Conservation (phyloP, 1,140 invertebrate genomes). For the Drosophila kurseongensis region DNA sequence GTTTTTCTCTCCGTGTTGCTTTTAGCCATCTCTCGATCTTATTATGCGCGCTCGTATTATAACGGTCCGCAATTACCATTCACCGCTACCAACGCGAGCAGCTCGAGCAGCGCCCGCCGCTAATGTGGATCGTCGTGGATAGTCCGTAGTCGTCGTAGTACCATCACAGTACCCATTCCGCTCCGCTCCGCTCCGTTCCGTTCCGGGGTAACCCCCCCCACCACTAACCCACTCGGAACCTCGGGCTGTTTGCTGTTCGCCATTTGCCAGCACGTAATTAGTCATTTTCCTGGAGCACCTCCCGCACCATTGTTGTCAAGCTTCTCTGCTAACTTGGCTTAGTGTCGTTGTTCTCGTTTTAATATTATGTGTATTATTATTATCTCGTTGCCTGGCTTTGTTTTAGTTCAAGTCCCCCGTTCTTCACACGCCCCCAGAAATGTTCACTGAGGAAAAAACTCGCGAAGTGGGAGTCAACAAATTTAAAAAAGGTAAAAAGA, state of each 20-base stretch:
- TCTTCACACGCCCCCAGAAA: slow-evolving; percentile 70
- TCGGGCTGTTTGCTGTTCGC: slow-evolving; percentile 16
- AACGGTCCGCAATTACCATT: slow-evolving; percentile 81
- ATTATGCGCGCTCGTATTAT: slow-evolving; percentile 79
- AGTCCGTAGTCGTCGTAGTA: slow-evolving; percentile 1
- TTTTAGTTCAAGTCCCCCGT: slow-evolving; percentile 44
- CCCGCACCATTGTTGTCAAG: slow-evolving; percentile 48
- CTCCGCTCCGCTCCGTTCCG: background rate
- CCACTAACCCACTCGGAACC: slow-evolving; percentile 6
- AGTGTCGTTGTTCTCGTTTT: slow-evolving; percentile 74
- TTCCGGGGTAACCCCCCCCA: background rate
- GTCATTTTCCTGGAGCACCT: slow-evolving; percentile 70
- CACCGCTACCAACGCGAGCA: slow-evolving; percentile 70
- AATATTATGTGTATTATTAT: slow-evolving; percentile 68
- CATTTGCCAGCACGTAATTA: slow-evolving; percentile 61
- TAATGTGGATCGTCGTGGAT: slow-evolving; percentile 60
- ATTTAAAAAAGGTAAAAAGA: too few relatives aligned
- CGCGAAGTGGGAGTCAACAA: too few relatives aligned
- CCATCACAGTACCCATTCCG: background rate
- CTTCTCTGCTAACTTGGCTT: slow-evolving; percentile 23
- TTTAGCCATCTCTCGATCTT: slow-evolving; percentile 49
- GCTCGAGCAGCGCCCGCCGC: slow-evolving; percentile 44
- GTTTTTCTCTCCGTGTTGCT: slow-evolving; percentile 12
- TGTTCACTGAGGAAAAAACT: background rate
- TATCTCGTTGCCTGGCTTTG: slow-evolving; percentile 66